Percentiles rank a stretch among this genome's conserved stretches.
Evolutionary conservation across 2,888 invertebrate species (phyloP).

Genomic region (Megalurothrips usitatus): DNA sequence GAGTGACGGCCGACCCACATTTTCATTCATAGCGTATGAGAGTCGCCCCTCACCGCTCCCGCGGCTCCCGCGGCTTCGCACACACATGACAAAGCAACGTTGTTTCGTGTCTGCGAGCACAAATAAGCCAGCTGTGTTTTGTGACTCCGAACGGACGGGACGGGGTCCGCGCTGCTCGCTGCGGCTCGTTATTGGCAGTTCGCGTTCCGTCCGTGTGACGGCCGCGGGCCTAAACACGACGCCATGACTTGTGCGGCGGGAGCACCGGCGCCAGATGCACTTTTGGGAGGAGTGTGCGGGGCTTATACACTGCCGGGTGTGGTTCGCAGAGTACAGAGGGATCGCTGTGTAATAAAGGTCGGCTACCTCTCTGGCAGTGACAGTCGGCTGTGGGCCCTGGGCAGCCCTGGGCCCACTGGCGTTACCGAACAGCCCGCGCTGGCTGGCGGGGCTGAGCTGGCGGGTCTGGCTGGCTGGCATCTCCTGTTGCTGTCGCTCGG

Average conservation of each 20-base stretch:
- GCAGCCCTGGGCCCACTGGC: not conserved
- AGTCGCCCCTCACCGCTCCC: not conserved
- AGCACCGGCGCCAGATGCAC: too few relatives aligned
- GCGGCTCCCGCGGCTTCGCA: not conserved
- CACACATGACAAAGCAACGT: not conserved
- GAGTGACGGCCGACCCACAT: conserved; percentile 8
- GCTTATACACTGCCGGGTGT: too few relatives aligned
- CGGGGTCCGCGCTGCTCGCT: too few relatives aligned
- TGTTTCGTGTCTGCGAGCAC: too few relatives aligned
- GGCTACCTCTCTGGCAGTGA: conserved; percentile 2
- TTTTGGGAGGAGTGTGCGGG: too few relatives aligned
- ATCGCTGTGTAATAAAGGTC: not conserved
- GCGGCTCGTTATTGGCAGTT: too few relatives aligned
- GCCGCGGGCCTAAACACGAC: too few relatives aligned
- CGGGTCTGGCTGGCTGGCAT: not conserved
- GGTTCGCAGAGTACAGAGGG: too few relatives aligned
- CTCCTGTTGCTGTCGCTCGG: conserved; percentile 2
- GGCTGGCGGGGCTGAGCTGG: not conserved
- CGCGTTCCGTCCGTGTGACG: too few relatives aligned
- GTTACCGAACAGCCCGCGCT: not conserved
- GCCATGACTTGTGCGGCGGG: too few relatives aligned
- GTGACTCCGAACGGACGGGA: too few relatives aligned
- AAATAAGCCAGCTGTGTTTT: too few relatives aligned
- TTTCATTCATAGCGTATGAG: conserved; percentile 19
- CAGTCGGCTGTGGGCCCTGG: not conserved